Conservation (phyloP, 2,113 vertebrate species). For the Microcebus murinus region DNA sequence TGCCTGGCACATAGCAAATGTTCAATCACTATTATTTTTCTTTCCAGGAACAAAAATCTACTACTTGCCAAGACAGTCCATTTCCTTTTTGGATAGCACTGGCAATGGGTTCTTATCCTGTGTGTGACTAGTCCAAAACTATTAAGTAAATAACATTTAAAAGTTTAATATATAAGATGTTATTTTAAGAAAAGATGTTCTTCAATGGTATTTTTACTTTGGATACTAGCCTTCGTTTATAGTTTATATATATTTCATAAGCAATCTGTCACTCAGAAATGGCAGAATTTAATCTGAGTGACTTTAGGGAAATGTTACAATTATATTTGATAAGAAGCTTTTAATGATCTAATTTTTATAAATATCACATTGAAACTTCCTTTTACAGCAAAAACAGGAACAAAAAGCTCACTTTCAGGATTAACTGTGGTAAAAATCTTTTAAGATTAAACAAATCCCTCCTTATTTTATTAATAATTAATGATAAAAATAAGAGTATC, state of each 20-base stretch:
- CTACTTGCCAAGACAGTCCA: not conserved
- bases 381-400: conserved; percentile 11
- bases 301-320: not conserved
- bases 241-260: not conserved
- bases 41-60: not conserved
- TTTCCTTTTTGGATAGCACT: not conserved
- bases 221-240: not conserved
- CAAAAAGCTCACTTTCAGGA: not conserved
- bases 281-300: conserved; percentile 23
- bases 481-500: not conserved
- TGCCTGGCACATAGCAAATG: not conserved
- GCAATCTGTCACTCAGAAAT: conserved; percentile 11
- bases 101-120: not conserved
- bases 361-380: not conserved
- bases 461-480: conserved; percentile 36
- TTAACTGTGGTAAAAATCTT: not conserved
- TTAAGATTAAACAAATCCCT: not conserved
- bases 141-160: not conserved
- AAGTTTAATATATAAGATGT: not conserved
- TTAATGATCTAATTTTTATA: not conserved
- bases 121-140: not conserved
- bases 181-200: conserved; percentile 44
- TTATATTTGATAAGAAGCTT: not conserved
- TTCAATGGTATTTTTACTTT: conserved; percentile 21
- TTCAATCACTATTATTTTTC: not conserved